Conservation (phyloP, 2,797 vertebrate species). For the Pelodytes ibericus region DNA sequence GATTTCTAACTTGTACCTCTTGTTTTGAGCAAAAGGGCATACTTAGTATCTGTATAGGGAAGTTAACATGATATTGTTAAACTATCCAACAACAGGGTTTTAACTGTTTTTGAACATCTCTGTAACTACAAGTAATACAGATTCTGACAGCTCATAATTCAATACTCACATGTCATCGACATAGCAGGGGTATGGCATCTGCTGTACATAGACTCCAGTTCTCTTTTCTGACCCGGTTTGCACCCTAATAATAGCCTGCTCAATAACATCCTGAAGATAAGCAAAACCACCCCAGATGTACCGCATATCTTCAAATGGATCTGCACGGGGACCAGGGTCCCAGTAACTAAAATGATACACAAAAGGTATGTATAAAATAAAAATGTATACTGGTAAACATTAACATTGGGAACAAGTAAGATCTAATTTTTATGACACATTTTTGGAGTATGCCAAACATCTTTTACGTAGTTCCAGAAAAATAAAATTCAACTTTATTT, state of each 20-base stretch:
- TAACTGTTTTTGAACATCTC: too few species aligned
- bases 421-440: too few species aligned
- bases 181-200: slow-evolving; percentile 98
- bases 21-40: too few species aligned
- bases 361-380: not conserved
- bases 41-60: too few species aligned
- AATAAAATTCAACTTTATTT: too few species aligned
- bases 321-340: slow-evolving; percentile 96
- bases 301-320: slow-evolving; percentile 95
- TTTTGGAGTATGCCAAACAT: too few species aligned
- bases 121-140: too few species aligned
- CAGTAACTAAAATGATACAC: slow-evolving; percentile 80
- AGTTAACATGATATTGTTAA: too few species aligned
- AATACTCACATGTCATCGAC: slow-evolving; percentile 92
- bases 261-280: slow-evolving; percentile 93
- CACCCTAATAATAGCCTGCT: slow-evolving; percentile 91
- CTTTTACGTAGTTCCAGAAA: too few species aligned
- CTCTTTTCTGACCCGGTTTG: slow-evolving; percentile 86
- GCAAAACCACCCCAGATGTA: slow-evolving; percentile 96
- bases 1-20: too few species aligned
- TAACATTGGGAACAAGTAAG: not conserved
- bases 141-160: too few species aligned
- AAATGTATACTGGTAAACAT: not conserved
- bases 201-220: slow-evolving; percentile 92
- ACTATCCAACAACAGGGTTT: too few species aligned